These are phyloP conservation scores for Pogonus chalceus DNA, from an alignment of 1,140 invertebrate species.

Conservation along the genomic window DNA sequence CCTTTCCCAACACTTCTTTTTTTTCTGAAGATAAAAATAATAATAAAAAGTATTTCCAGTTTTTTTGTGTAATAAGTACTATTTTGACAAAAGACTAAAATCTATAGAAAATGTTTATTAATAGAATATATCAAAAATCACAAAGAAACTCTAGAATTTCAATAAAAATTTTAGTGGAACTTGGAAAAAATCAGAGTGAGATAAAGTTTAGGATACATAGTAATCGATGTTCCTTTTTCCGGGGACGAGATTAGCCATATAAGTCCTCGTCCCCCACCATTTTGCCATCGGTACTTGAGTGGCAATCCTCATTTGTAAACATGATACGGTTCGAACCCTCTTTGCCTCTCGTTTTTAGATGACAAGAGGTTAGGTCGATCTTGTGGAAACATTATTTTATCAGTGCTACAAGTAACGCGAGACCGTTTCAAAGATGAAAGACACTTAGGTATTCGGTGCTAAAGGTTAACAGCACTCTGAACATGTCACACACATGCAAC, in stretches of 20 bases:
- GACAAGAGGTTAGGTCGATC: conserved; percentile 1
- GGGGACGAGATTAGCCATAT: conserved; percentile 3
- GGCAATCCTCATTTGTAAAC: conserved; percentile 5
- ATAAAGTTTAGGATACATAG: too few relatives aligned
- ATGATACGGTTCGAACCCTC: not conserved
- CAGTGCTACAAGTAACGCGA: not conserved
- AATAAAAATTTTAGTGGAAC: too few relatives aligned
- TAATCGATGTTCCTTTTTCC: too few relatives aligned
- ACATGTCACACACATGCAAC: not conserved
- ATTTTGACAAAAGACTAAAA: too few relatives aligned
- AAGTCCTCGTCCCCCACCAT: not conserved
- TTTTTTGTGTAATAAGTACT: too few relatives aligned
- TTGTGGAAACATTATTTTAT: conserved; percentile 1
- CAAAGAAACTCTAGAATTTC: too few relatives aligned
- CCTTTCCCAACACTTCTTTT: too few relatives aligned
- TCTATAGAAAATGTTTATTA: too few relatives aligned
- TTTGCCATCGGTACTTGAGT: not conserved
- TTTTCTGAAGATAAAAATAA: too few relatives aligned
- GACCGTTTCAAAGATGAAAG: not conserved
- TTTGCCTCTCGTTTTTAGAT: not conserved
- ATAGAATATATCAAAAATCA: too few relatives aligned
- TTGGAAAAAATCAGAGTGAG: too few relatives aligned
- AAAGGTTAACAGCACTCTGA: conserved; percentile 4
- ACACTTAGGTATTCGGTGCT: conserved; percentile 4
- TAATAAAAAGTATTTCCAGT: too few relatives aligned